phyloP scores from a whole-genome alignment of 1,140 invertebrate species.

The Anoplophora glabripennis region DNA sequence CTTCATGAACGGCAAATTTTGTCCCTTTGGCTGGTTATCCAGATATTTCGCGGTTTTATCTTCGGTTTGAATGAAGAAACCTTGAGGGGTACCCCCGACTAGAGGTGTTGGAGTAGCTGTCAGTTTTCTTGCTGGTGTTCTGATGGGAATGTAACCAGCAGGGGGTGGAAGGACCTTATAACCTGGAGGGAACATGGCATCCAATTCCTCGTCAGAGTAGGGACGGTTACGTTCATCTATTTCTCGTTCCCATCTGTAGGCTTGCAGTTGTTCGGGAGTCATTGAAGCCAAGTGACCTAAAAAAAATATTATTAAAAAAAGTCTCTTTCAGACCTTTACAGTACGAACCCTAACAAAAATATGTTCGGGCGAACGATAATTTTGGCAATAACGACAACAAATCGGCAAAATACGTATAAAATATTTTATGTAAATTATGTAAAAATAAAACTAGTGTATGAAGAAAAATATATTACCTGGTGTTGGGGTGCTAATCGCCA shows the following conservation, averaged over 20 bases:
- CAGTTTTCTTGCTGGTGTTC: conserved; percentile 95
- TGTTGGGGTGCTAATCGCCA: conserved; percentile 96
- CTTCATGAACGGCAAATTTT: conserved; percentile 97
- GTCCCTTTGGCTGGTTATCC: conserved; percentile 92
- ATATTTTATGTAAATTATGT: no score
- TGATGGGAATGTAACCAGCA: conserved; percentile 92
- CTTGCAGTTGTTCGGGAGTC: conserved; percentile 98
- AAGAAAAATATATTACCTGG: conserved; percentile 63
- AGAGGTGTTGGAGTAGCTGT: conserved; percentile 98
- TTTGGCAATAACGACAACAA: no score
- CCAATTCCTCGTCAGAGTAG: conserved; percentile 94
- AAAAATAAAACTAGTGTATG: no score
- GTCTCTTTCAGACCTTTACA: no score
- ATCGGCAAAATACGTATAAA: no score
- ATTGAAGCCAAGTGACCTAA: conserved; percentile 85
- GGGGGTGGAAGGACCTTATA: conserved; percentile 97
- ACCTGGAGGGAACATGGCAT: conserved; percentile 94
- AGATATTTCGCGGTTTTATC: conserved; percentile 84
- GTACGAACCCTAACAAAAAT: no score
- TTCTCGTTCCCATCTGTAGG: conserved; percentile 98
- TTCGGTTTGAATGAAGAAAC: conserved; percentile 94
- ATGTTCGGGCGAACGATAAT: no score
- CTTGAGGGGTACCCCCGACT: conserved; percentile 73
- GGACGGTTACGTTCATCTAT: conserved; percentile 97
- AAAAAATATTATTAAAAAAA: no score